phyloP scores from a whole-genome alignment of 2,888 invertebrate species.

The Sclerodermus sp. region DNA sequence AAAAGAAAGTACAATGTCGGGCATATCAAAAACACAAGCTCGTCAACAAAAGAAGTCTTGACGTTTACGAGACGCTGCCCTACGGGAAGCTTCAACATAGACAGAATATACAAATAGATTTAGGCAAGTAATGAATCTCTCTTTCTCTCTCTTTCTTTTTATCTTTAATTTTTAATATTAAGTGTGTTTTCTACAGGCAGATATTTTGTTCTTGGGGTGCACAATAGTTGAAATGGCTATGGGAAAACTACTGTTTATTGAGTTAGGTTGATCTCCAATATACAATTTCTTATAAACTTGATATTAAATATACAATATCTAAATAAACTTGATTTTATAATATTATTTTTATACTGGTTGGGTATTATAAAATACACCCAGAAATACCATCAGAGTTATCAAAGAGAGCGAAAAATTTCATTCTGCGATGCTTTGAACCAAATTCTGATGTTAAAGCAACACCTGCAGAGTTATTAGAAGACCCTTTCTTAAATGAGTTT shows the following conservation, averaged over 20 bases:
- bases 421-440: conserved; percentile 90
- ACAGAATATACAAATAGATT: too few species aligned
- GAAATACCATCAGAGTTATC: conserved; percentile 92
- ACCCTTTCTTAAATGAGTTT: conserved; percentile 84
- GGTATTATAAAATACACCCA: conserved; percentile 95
- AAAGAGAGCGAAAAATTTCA: conserved; percentile 84
- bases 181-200: conserved; percentile 68
- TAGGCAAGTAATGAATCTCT: too few species aligned
- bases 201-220: conserved; percentile 96
- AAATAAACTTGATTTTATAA: neutral
- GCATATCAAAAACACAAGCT: too few species aligned
- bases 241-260: conserved; percentile 97
- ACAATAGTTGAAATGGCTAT: conserved; percentile 99
- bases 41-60: too few species aligned
- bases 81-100: too few species aligned
- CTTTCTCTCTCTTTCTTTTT: too few species aligned
- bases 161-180: neutral
- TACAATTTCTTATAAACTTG: conserved; percentile 93
- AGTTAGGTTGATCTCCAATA: conserved; percentile 95
- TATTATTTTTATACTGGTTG: conserved; percentile 62
- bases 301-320: conserved; percentile 4
- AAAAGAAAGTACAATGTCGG: too few species aligned
- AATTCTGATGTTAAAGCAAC: conserved; percentile 86
- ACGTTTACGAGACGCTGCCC: too few species aligned
- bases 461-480: conserved; percentile 84